Evolutionary conservation across 2,888 invertebrate species (phyloP).

Genomic region (Tetragnatha montana): DNA sequence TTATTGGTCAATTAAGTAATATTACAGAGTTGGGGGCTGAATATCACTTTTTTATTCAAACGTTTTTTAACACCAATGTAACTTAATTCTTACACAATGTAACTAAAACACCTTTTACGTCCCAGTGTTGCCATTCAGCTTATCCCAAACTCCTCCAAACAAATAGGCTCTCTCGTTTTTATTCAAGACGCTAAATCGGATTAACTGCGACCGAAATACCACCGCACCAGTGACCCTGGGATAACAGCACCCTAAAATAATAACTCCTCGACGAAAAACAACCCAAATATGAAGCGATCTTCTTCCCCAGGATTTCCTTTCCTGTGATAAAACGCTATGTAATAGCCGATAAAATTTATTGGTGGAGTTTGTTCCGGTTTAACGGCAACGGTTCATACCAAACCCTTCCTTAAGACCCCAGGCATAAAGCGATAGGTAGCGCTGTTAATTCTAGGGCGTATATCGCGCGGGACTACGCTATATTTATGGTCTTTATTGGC

Average conservation of each 20-base stretch:
- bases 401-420: not conserved
- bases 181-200: constrained; percentile 1
- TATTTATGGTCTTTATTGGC: constrained; percentile 38
- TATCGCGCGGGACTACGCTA: constrained; percentile 12
- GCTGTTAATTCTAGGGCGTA: constrained; percentile 40
- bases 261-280: constrained; percentile 22
- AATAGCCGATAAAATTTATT: constrained; percentile 53
- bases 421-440: constrained; percentile 42
- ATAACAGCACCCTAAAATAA: constrained; percentile 46
- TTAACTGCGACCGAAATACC: constrained; percentile 5
- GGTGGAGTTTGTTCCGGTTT: constrained; percentile 38
- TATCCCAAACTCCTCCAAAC: not conserved
- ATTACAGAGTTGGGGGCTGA: too few species aligned
- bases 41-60: too few species aligned
- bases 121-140: not conserved
- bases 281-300: constrained; percentile 33
- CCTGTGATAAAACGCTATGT: constrained; percentile 39
- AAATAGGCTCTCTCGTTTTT: not conserved
- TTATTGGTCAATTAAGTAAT: too few species aligned
- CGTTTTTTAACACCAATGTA: too few species aligned
- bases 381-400: constrained; percentile 26
- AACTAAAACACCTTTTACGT: not conserved
- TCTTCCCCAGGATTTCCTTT: constrained; percentile 27
- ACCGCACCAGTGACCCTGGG: not conserved
- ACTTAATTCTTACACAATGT: not conserved